Evolutionary conservation across 1,140 invertebrate species (phyloP).

Genomic region (Drosophila aff.): DNA sequence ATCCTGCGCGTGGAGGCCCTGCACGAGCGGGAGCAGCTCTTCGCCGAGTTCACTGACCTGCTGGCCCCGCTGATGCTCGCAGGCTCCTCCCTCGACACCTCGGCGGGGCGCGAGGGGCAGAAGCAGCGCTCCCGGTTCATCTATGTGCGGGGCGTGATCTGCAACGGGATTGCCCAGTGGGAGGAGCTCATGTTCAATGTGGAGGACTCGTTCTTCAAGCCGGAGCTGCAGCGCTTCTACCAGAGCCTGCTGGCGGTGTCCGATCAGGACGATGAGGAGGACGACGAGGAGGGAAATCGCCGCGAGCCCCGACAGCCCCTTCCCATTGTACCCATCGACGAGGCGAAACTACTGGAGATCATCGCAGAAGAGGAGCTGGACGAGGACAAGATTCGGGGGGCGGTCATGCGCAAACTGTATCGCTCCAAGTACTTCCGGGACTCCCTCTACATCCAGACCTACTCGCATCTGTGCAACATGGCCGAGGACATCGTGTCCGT

Average conservation of each 20-base stretch:
- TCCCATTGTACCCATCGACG: constrained; percentile 13
- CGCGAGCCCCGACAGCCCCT: not conserved
- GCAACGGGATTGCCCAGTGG: constrained; percentile 75
- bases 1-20: constrained; percentile 50
- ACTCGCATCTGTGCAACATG: constrained; percentile 72
- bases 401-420: constrained; percentile 37
- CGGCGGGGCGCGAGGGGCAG: constrained; percentile 4
- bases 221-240: constrained; percentile 52
- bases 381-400: not conserved
- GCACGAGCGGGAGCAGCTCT: constrained; percentile 36
- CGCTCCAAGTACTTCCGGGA: constrained; percentile 68
- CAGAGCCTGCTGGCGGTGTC: constrained; percentile 5
- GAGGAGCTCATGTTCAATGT: constrained; percentile 57
- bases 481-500: constrained; percentile 75
- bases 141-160: constrained; percentile 75
- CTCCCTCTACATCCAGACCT: constrained; percentile 74
- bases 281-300: not conserved
- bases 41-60: constrained; percentile 22
- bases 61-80: constrained; percentile 21
- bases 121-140: constrained; percentile 62
- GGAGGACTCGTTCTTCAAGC: constrained; percentile 62
- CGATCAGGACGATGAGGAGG: constrained; percentile 25
- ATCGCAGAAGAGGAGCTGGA: not conserved
- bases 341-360: not conserved
- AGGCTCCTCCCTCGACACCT: constrained; percentile 2